Evolutionary conservation across 2,797 vertebrate genomes (phyloP).

Genomic region (Valencia hispanica): DNA sequence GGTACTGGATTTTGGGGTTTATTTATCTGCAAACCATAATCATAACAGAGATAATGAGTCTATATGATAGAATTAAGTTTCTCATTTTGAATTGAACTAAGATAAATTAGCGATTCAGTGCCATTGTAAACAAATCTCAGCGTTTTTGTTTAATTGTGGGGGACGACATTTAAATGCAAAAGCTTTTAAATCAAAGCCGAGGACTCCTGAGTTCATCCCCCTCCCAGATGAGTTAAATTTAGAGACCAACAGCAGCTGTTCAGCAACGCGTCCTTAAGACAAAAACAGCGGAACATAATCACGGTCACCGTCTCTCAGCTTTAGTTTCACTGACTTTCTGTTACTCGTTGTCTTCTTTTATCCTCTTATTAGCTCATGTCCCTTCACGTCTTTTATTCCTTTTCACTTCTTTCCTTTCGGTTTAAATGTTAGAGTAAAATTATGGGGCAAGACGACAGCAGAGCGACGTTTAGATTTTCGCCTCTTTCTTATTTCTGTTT

Average conservation of each 20-base stretch:
- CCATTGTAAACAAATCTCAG: background rate
- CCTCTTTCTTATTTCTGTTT: constrained; percentile 59
- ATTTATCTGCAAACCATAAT: no score
- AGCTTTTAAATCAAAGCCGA: constrained; percentile 1
- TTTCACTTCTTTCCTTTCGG: background rate
- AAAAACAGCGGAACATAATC: constrained; percentile 19
- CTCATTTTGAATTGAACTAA: background rate
- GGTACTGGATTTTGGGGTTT: background rate
- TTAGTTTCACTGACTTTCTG: background rate
- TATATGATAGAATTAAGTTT: background rate
- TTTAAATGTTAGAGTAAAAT: constrained; percentile 9
- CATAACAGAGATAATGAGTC: background rate
- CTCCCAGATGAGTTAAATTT: constrained; percentile 69
- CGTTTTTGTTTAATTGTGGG: background rate
- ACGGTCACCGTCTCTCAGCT: constrained; percentile 15
- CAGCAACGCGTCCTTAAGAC: constrained; percentile 37
- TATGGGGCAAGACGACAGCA: background rate
- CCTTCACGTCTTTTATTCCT: background rate
- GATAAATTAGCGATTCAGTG: background rate
- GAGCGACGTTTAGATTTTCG: constrained; percentile 31
- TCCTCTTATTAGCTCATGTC: background rate
- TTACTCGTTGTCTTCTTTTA: background rate
- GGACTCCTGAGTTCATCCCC: constrained; percentile 15
- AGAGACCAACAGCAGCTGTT: constrained; percentile 60
- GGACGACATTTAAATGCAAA: background rate